Base-by-base conservation (phyloP, 2,797 vertebrate genomes). In the Heterohyrax brucei region DNA sequence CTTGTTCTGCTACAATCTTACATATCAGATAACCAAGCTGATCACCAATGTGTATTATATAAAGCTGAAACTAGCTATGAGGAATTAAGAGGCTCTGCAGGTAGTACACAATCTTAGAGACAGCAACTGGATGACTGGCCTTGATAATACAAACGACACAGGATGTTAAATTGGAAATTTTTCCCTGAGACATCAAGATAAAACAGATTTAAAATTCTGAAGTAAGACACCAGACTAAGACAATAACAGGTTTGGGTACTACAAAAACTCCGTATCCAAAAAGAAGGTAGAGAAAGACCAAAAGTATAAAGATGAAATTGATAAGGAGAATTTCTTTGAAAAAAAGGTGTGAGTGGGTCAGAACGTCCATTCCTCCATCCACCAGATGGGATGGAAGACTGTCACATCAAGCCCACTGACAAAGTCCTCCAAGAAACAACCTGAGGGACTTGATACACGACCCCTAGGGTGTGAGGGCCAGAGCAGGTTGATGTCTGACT, bases 1-100 rank as follows among this genome's bases (percentile, higher is more conserved):
- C 39, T 81, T 75, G 87, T 92, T 95, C 72, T 84, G 66, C 59
- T 66, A 30, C n/a, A 18, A 44, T 85, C 59, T 91, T 89, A 89
- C 87, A 93, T 61, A 85, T 39, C 61, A 93, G 68, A 91, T 82
- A 87, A 78, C 26, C 53, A 80, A 22, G 64, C 53, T 33, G 28
- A 89, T 68, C 21, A 78, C 48, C 56, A 83, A 14, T 80, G 10
- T 53, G 4, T 53, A 68, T 61, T 73, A 83, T 87, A 48, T 33
- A 86, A 90, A 83, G 64, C 33, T 9, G 50, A 87, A 82, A 79
- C 2, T 70, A 33, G 14, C 77, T 89, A 30, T 89, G 48, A 75
- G 75, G n/a, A 64, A 50, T 44, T 44, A 77, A 22, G 16, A 73
- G 24, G 39, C 24, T 82, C 61, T 85, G 39, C 2, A 77, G 53